phyloP scores from a whole-genome alignment of 2,113 vertebrate species.

The Turnix velox region DNA sequence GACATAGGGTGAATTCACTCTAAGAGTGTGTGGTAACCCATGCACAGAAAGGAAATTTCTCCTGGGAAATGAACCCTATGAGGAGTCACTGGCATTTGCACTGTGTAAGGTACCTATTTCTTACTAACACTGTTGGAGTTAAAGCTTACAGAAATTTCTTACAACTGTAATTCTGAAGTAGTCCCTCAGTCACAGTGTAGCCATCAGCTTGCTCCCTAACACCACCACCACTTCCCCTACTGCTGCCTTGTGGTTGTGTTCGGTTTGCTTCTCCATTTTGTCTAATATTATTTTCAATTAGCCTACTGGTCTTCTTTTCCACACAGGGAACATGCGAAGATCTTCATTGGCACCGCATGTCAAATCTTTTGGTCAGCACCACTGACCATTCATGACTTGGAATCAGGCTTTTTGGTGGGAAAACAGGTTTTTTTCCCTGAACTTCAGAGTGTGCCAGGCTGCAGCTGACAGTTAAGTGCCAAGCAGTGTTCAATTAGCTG shows the following conservation, averaged over 20 bases:
- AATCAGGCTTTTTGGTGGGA: neutral
- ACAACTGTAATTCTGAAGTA: neutral
- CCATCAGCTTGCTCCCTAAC: neutral
- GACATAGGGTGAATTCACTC: neutral
- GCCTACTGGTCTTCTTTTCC: neutral
- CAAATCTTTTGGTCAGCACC: neutral
- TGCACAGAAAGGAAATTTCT: neutral
- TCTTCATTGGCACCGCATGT: neutral
- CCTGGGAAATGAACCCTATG: accelerated
- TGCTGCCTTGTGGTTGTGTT: too few species aligned
- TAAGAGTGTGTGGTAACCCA: neutral
- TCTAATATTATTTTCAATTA: neutral
- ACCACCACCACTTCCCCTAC: neutral
- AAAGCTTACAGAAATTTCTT: neutral
- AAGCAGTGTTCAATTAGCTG: neutral
- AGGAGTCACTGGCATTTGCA: neutral
- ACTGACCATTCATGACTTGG: neutral
- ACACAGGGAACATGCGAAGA: neutral
- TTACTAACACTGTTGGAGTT: neutral
- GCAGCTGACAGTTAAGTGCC: neutral
- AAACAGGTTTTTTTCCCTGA: neutral
- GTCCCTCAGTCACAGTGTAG: neutral
- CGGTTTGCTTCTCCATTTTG: neutral
- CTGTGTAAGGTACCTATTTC: neutral
- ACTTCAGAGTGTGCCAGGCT: neutral